Base-by-base conservation (phyloP, 1,140 invertebrate genomes). In the Kradibia gibbosae region DNA sequence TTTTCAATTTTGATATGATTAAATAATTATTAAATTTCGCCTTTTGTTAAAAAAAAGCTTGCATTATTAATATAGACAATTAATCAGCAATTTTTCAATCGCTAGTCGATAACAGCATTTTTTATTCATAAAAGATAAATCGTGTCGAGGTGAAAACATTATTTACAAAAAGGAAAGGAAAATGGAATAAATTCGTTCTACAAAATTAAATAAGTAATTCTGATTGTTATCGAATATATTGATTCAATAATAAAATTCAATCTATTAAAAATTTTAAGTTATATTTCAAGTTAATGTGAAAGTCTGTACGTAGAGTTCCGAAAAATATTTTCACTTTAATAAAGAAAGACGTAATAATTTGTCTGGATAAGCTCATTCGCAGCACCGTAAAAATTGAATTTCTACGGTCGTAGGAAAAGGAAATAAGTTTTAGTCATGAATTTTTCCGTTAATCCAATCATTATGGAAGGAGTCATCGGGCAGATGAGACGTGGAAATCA, bases 301-400 rank as follows among this genome's bases (percentile, higher is more conserved):
- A 8, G 3, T 22, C 28, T 48, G 45, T 0, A 48, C 31, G n/a
- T 71, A 45, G 11, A 5, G 3, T 42, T 39, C 5, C 1, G n/a
- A 42, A 42, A 70, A 45, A 45, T 45, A n/a, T 5, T 67, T 70
- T 70, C n/a, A 70, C n/a, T 67, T 39, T 42, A 25, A n/a, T 39
- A 70, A 71, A 45, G 7, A 70, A 71, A 13, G 25, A 71, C 7
- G 1, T 13, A 17, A 8, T 2, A 28, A 48, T 48, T 1, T 31
- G 70, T 42, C 31, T 71, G 20, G 42, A 8, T 36, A 71, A 42
- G 42, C 25, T 31, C 25, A 71, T 17, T 71, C 39, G n/a, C 28
- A 48, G 70, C 31, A 48, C 13, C 42, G 42, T 48, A 10, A 71
- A 45, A 45, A 28, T 71, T 7, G 42, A 48, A 48, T 71, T 31